These are phyloP conservation scores for Galerucella nymphaeae DNA, from an alignment of 2,888 invertebrate genomes.

Conservation along the genomic window DNA sequence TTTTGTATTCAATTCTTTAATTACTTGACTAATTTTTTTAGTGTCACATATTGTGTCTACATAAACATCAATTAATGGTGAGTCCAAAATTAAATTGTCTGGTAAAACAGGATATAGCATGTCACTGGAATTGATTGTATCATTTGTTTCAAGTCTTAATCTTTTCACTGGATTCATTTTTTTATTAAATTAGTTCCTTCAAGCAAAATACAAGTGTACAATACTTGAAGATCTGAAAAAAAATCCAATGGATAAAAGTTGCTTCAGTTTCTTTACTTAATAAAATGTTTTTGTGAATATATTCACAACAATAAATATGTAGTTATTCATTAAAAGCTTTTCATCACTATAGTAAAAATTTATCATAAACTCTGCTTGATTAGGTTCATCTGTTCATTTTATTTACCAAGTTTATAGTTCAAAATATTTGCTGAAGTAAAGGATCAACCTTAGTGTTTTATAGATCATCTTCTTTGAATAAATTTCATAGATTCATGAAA, in stretches of 20 bases:
- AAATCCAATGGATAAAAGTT: constrained; percentile 3
- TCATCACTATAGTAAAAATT: background rate
- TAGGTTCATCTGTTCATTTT: too few species aligned
- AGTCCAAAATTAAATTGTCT: constrained; percentile 50
- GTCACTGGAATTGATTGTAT: constrained; percentile 2
- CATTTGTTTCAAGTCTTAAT: constrained; percentile 47
- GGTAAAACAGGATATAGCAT: constrained; percentile 50
- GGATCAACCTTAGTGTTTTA: too few species aligned
- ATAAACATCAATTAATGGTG: constrained; percentile 68
- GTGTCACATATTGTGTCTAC: constrained; percentile 71
- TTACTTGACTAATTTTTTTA: constrained; percentile 72
- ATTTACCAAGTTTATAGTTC: too few species aligned
- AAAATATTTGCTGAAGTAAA: too few species aligned
- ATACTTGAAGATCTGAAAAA: constrained; percentile 5
- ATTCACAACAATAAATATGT: background rate
- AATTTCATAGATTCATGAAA: too few species aligned
- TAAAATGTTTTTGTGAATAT: background rate
- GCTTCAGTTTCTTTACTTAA: background rate
- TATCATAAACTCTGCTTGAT: too few species aligned
- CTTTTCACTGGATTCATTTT: constrained; percentile 50
- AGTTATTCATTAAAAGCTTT: background rate
- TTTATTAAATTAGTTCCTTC: background rate
- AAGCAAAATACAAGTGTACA: background rate
- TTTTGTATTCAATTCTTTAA: constrained; percentile 70
- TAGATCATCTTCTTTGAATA: too few species aligned